Evolutionary conservation across 2,797 vertebrate genomes (phyloP).

Genomic region (Sitta carolinensis): DNA sequence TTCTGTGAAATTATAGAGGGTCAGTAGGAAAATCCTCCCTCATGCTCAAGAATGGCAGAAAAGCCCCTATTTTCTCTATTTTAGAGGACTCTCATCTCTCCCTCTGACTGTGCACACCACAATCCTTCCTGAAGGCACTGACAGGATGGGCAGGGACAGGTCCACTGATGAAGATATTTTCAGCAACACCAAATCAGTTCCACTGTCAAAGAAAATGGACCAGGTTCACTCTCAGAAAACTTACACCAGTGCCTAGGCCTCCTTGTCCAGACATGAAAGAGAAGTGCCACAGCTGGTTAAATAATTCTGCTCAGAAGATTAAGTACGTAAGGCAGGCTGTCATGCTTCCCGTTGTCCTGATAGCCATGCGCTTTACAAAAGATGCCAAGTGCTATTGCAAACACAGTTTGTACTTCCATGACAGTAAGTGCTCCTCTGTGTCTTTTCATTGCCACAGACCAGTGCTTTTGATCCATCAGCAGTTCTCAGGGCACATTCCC

Average conservation of each 20-base stretch:
- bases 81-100: background rate
- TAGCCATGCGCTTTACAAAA: constrained; percentile 32
- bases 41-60: background rate
- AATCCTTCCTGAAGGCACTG: background rate
- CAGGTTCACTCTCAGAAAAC: background rate
- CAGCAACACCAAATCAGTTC: constrained; percentile 18
- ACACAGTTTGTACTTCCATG: constrained; percentile 31
- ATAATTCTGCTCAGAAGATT: constrained; percentile 52
- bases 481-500: constrained; percentile 55
- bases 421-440: constrained; percentile 49
- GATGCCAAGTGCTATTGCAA: constrained; percentile 47
- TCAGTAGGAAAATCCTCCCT: background rate
- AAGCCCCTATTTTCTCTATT: background rate
- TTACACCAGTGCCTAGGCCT: constrained; percentile 24
- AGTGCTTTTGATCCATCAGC: constrained; percentile 66
- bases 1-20: background rate
- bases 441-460: constrained; percentile 35
- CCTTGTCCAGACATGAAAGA: constrained; percentile 51
- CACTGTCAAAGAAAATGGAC: background rate
- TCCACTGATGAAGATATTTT: background rate
- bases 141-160: background rate
- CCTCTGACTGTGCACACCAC: background rate
- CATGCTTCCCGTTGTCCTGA: constrained; percentile 24
- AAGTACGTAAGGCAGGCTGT: constrained; percentile 26
- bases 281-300: constrained; percentile 60